phyloP scores from a whole-genome alignment of 2,888 invertebrate species.

The Scaptodrosophila latifasciaeformis region DNA sequence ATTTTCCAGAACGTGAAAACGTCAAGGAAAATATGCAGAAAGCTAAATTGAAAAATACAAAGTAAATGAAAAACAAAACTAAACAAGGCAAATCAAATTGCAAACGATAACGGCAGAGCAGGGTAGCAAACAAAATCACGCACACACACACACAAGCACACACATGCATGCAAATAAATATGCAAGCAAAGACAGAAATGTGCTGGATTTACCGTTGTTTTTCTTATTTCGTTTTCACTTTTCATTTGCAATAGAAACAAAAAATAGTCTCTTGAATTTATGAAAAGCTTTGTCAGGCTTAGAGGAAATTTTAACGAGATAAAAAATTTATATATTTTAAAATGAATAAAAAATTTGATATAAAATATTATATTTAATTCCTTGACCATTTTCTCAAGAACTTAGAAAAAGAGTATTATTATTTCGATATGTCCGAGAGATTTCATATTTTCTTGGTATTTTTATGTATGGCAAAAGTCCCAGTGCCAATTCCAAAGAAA shows the following conservation, averaged over 20 bases:
- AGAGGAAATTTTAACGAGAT: no score
- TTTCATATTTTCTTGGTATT: no score
- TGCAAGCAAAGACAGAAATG: slow-evolving; percentile 9
- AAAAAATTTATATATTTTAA: no score
- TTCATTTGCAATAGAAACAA: slow-evolving; percentile 1
- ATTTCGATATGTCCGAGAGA: no score
- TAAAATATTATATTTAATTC: no score
- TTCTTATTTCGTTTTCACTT: not conserved
- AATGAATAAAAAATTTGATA: no score
- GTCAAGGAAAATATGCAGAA: not conserved
- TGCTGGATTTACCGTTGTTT: slow-evolving; percentile 3
- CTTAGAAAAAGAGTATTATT: no score
- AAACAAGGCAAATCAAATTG: slow-evolving; percentile 37
- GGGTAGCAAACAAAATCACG: slow-evolving; percentile 5
- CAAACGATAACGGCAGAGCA: slow-evolving; percentile 32
- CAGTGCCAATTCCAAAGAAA: no score
- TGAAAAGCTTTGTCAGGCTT: no score
- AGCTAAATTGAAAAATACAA: not conserved
- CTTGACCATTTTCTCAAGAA: no score
- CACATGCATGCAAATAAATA: not conserved
- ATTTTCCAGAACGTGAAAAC: slow-evolving; percentile 28
- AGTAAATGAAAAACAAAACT: not conserved
- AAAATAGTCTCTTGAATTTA: no score
- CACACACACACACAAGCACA: slow-evolving; percentile 2
- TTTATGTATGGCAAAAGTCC: no score